phyloP scores from a whole-genome alignment of 1,140 invertebrate genomes.

The Drosophila jambulina region DNA sequence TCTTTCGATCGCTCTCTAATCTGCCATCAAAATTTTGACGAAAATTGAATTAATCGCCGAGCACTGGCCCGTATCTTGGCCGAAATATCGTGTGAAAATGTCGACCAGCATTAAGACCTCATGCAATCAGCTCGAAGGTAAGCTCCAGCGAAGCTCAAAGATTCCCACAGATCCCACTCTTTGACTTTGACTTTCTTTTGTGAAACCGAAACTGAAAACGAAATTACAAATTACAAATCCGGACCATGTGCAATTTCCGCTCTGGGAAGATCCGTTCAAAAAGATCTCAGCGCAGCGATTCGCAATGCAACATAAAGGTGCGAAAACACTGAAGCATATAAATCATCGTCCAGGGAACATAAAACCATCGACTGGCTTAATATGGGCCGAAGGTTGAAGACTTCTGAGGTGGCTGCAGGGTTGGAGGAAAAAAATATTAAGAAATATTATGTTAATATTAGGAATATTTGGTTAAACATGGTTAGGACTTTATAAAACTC shows the following conservation, averaged over 20 bases:
- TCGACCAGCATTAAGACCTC: constrained; percentile 13
- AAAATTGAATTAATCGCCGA: constrained; percentile 68
- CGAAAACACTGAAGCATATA: constrained; percentile 31
- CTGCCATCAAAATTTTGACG: constrained; percentile 75
- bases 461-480: background rate
- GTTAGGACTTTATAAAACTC: background rate
- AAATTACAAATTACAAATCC: constrained; percentile 47
- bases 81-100: constrained; percentile 76
- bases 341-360: constrained; percentile 50
- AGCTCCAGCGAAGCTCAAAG: constrained; percentile 18
- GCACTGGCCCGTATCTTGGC: constrained; percentile 51
- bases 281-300: constrained; percentile 47
- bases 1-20: constrained; percentile 53
- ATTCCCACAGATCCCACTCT: constrained; percentile 53
- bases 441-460: background rate
- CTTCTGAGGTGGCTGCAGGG: constrained; percentile 49
- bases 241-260: constrained; percentile 64
- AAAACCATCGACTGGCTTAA: constrained; percentile 28
- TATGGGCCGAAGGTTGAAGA: constrained; percentile 20
- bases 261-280: constrained; percentile 35
- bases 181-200: constrained; percentile 63
- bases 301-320: constrained; percentile 64
- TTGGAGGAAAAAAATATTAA: background rate
- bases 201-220: constrained; percentile 58
- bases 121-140: constrained; percentile 23